Evolutionary conservation across 2,797 vertebrate species (phyloP).

Genomic region (Hippoglossus hippoglossus): DNA sequence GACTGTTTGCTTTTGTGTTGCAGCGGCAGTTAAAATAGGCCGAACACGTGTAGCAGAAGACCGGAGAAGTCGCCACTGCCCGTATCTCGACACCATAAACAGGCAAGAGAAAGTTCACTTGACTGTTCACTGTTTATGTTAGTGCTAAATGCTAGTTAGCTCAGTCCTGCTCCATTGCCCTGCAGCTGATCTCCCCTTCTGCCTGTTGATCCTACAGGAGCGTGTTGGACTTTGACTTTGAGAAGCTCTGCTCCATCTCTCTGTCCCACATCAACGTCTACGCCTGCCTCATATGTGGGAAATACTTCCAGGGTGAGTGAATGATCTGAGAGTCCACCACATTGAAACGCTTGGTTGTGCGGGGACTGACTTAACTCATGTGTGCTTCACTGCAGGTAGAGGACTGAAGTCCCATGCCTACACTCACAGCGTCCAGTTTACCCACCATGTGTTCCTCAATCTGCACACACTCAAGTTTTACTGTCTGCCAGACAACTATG

Average conservation of each 20-base stretch:
- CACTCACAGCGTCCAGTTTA: constrained; percentile 96
- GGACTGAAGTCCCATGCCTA: constrained; percentile 97
- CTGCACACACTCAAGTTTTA: constrained; percentile 98
- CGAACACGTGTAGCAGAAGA: constrained; percentile 86
- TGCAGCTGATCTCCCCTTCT: constrained; percentile 5
- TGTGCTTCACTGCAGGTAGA: constrained; percentile 82
- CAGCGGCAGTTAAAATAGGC: constrained; percentile 82
- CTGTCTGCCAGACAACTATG: constrained; percentile 97
- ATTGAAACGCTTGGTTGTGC: background rate
- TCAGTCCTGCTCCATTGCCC: too few species aligned
- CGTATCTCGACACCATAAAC: constrained; percentile 97
- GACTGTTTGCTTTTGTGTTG: background rate
- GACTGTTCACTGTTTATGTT: background rate
- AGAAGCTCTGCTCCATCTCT: constrained; percentile 97
- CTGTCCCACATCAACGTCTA: constrained; percentile 97
- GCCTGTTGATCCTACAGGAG: constrained; percentile 83
- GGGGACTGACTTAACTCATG: background rate
- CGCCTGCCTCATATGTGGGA: constrained; percentile 96
- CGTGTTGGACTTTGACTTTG: constrained; percentile 97
- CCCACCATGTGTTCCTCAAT: constrained; percentile 97
- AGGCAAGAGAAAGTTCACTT: constrained; percentile 77
- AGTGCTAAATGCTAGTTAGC: constrained; percentile 16
- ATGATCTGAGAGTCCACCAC: background rate
- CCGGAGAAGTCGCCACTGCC: constrained; percentile 93
- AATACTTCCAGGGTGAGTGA: constrained; percentile 94